These are phyloP conservation scores for Ylistrum balloti DNA, from an alignment of 1,140 invertebrate species.

Conservation along the genomic window DNA sequence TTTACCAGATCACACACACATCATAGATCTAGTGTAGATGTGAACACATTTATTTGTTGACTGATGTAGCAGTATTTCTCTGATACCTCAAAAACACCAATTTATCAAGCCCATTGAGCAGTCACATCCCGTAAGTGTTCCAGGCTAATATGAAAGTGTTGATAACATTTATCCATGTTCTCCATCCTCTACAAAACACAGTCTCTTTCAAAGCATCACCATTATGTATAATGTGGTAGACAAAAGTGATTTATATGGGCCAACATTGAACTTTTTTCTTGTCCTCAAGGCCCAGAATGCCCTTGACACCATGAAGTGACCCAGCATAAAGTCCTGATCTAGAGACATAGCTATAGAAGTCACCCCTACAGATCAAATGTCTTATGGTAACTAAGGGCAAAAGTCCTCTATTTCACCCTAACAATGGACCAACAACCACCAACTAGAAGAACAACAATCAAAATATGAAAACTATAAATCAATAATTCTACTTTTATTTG, in stretches of 20 bases:
- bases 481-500: constrained; percentile 30
- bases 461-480: constrained; percentile 27
- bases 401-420: background rate
- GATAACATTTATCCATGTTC: background rate
- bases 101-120: background rate
- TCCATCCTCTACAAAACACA: background rate
- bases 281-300: too few relatives aligned
- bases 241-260: background rate
- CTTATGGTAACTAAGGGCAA: background rate
- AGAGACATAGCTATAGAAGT: background rate
- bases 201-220: background rate
- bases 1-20: too few relatives aligned
- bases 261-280: too few relatives aligned
- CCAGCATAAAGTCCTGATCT: background rate
- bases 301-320: background rate
- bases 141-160: background rate
- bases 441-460: constrained; percentile 25
- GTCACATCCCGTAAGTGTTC: background rate
- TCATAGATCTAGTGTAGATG: too few relatives aligned
- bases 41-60: too few relatives aligned
- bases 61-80: too few relatives aligned
- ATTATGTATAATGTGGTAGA: background rate
- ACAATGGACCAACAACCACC: background rate
- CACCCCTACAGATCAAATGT: background rate
- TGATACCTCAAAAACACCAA: background rate